Conservation (phyloP, 2,113 vertebrate genomes). For the Capreolus pygargus region DNA sequence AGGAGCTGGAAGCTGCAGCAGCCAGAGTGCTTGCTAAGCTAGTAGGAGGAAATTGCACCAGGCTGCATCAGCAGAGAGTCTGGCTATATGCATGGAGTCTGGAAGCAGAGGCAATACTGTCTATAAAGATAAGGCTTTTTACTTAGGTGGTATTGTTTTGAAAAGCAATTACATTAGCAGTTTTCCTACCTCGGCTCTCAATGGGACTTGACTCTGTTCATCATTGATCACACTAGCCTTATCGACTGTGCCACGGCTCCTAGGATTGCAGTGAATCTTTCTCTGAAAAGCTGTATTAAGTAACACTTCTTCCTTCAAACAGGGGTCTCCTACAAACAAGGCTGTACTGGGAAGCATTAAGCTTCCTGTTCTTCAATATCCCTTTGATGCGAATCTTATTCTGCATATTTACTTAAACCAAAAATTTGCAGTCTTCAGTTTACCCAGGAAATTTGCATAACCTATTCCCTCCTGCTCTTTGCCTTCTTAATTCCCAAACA, state of each 20-base stretch:
- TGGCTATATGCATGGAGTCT: not conserved
- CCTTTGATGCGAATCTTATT: not conserved
- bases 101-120: not conserved
- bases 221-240: slow-evolving; percentile 30
- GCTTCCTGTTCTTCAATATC: not conserved
- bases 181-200: slow-evolving; percentile 56
- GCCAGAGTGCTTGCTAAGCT: not conserved
- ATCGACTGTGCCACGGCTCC: slow-evolving; percentile 27
- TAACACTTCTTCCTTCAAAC: not conserved
- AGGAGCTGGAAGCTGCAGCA: not conserved
- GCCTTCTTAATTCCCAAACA: not conserved
- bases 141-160: slow-evolving; percentile 28
- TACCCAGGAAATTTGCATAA: slow-evolving; percentile 48
- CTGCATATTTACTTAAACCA: slow-evolving; percentile 34
- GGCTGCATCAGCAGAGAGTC: not conserved
- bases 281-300: not conserved
- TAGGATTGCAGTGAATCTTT: slow-evolving; percentile 37
- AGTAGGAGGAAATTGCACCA: not conserved
- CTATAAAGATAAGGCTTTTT: slow-evolving; percentile 53
- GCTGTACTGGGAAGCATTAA: not conserved
- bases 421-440: slow-evolving; percentile 55
- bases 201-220: slow-evolving; percentile 26
- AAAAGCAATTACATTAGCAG: slow-evolving; percentile 65
- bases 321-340: slow-evolving; percentile 19
- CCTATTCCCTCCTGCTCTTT: not conserved